phyloP scores from a whole-genome alignment of 2,113 vertebrate genomes.

The Cacatua alba region DNA sequence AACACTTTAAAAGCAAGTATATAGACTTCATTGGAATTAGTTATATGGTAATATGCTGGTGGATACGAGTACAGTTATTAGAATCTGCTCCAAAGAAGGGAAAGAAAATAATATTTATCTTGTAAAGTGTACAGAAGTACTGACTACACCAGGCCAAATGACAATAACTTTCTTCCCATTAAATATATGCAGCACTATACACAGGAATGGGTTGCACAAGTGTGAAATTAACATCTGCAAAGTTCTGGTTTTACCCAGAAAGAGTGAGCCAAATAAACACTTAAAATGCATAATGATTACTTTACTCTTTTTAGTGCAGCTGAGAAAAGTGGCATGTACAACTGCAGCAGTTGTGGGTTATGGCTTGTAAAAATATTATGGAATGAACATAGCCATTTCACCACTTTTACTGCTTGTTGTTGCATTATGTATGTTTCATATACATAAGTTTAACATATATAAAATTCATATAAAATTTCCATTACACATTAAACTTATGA shows the following conservation, averaged over 20 bases:
- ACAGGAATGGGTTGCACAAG: not conserved
- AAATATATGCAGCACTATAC: not conserved
- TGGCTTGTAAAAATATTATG: slow-evolving; percentile 1
- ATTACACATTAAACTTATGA: not conserved
- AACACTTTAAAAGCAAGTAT: slow-evolving; percentile 4
- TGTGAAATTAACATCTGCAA: not conserved
- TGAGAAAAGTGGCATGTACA: not conserved
- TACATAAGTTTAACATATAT: not conserved
- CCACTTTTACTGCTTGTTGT: slow-evolving; percentile 10
- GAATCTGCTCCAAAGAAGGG: not conserved
- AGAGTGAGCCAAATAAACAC: not conserved
- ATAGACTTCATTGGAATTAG: not conserved
- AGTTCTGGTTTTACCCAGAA: slow-evolving; percentile 1
- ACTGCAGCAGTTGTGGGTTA: not conserved
- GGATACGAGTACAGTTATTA: not conserved
- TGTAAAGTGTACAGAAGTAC: not conserved
- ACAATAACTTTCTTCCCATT: not conserved
- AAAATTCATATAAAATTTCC: not conserved
- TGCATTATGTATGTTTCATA: not conserved
- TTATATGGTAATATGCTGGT: not conserved
- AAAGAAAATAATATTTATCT: not conserved
- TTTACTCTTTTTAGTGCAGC: not conserved
- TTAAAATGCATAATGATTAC: not conserved
- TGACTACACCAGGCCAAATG: not conserved
- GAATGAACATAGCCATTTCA: not conserved